Evolutionary conservation across 2,113 vertebrate species (phyloP).

Genomic region (Perccottus glenii): DNA sequence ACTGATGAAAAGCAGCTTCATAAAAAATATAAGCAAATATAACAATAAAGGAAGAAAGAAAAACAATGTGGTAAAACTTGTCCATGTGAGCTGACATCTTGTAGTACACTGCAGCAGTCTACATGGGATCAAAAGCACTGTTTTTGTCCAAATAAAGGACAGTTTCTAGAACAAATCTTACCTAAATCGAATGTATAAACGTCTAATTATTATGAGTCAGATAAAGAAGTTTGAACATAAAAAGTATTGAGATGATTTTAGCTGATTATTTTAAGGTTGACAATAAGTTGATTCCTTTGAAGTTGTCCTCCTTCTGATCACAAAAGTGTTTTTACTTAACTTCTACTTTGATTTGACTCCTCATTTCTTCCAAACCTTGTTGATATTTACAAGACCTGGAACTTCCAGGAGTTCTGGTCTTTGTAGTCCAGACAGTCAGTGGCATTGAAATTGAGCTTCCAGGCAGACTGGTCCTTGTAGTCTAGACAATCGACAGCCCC

Average conservation of each 20-base stretch:
- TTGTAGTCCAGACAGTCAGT: constrained; percentile 91
- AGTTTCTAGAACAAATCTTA: neutral
- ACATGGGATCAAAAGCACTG: constrained; percentile 2
- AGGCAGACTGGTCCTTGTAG: constrained; percentile 86
- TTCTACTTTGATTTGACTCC: constrained; percentile 40
- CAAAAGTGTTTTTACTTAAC: constrained; percentile 19
- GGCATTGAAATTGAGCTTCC: constrained; percentile 88
- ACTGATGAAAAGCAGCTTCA: constrained; percentile 60
- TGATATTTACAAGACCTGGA: constrained; percentile 86
- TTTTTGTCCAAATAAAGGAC: constrained; percentile 17
- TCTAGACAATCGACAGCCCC: constrained; percentile 86
- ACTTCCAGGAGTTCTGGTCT: constrained; percentile 91
- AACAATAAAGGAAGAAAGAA: constrained; percentile 45
- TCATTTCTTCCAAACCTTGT: constrained; percentile 7
- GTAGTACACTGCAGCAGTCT: constrained; percentile 20
- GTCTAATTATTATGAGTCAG: neutral
- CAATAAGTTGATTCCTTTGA: constrained; percentile 32
- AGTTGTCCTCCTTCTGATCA: constrained; percentile 38
- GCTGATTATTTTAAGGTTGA: constrained; percentile 36
- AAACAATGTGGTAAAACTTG: constrained; percentile 5
- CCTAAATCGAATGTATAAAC: neutral
- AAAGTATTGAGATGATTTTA: constrained; percentile 22
- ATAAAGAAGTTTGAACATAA: neutral
- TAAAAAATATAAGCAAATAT: constrained; percentile 32
- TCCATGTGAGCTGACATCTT: neutral